phyloP scores from a whole-genome alignment of 2,797 vertebrate species.

The Chiloscyllium punctatum region DNA sequence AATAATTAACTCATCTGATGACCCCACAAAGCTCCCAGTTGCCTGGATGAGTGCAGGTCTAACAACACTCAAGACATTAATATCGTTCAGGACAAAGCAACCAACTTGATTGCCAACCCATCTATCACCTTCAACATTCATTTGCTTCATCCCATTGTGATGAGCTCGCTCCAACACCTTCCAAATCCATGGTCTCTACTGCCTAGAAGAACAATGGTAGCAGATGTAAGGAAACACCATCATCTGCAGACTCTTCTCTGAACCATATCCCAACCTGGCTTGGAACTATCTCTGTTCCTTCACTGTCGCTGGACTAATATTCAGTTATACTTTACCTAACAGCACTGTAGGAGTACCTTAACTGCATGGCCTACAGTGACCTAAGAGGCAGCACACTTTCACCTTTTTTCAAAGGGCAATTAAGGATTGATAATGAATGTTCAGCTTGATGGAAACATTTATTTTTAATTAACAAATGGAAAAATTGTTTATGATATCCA shows the following conservation, averaged over 20 bases:
- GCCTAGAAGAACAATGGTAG: not conserved
- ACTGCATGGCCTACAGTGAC: not conserved
- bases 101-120: not conserved
- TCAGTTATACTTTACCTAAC: not conserved
- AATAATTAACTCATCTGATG: not conserved
- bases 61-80: not conserved
- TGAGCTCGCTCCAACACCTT: not conserved
- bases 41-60: not conserved
- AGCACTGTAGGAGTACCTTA: not conserved
- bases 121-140: not conserved
- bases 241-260: not conserved
- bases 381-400: not conserved
- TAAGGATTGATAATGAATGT: not conserved
- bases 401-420: not conserved
- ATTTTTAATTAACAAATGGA: not conserved
- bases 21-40: not conserved
- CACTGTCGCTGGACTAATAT: not conserved
- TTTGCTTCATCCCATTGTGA: not conserved
- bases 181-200: not conserved
- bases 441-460: not conserved
- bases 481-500: not conserved
- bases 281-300: not conserved
- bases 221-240: not conserved
- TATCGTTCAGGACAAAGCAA: not conserved
- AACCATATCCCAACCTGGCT: not conserved